Conservation (phyloP, 2,797 vertebrate species). For the Lophotriccus pileatus region DNA sequence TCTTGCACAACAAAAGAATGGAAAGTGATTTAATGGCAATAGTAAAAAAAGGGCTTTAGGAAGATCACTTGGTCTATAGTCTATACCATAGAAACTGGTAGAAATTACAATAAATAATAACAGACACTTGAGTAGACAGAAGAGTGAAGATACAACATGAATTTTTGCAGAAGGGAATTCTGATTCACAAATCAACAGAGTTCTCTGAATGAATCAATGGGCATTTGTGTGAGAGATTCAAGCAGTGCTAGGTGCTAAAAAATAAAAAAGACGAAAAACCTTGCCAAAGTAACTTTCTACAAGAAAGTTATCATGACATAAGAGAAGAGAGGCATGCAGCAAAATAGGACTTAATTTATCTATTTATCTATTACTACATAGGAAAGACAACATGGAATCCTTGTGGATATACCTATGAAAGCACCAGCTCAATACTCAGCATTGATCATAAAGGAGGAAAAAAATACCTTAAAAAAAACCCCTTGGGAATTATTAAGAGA, state of each 20-base stretch:
- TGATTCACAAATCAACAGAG: neutral
- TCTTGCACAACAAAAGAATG: neutral
- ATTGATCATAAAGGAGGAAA: neutral
- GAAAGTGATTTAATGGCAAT: neutral
- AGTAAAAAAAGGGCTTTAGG: neutral
- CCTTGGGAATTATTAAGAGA: neutral
- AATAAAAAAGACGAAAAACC: neutral
- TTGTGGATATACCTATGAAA: neutral
- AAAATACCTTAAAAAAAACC: neutral
- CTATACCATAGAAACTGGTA: neutral
- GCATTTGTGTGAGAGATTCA: neutral
- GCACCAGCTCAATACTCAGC: neutral
- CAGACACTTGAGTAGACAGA: neutral
- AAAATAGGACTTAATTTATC: neutral
- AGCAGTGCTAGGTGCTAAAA: neutral
- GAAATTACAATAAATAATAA: slow-evolving; percentile 11
- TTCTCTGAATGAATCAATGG: neutral
- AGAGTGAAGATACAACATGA: neutral
- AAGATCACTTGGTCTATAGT: neutral
- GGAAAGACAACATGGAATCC: neutral
- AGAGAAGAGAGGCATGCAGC: neutral
- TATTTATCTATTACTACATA: neutral
- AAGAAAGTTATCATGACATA: neutral
- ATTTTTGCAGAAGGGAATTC: neutral
- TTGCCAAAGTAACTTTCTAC: neutral